Percentiles rank a stretch among this genome's conserved stretches.
Evolutionary conservation across 2,888 invertebrate species (phyloP).

Genomic region (Rotaria macrura): DNA sequence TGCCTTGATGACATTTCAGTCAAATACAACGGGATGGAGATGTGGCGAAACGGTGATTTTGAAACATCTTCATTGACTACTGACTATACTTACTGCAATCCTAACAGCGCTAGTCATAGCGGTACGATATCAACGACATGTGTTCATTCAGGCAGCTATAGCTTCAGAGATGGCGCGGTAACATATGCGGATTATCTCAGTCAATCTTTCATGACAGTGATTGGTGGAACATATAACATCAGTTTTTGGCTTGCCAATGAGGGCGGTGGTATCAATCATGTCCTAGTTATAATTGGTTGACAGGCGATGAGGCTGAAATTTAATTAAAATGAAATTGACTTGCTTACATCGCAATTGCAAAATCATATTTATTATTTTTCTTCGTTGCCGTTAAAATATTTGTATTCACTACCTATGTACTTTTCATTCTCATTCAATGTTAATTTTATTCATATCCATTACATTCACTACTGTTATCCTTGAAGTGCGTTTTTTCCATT

Average conservation of each 20-base stretch:
- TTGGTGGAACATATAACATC: background rate
- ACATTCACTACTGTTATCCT: too few species aligned
- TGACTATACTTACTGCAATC: background rate
- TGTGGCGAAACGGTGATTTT: background rate
- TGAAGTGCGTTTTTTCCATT: too few species aligned
- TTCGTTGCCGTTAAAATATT: too few species aligned
- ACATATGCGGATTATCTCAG: background rate
- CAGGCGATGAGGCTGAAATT: too few species aligned
- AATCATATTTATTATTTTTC: too few species aligned
- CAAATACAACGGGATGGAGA: background rate
- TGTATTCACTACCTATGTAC: too few species aligned
- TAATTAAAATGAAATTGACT: too few species aligned
- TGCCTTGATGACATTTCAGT: background rate
- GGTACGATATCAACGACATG: background rate
- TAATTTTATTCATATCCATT: too few species aligned
- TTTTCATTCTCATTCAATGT: too few species aligned
- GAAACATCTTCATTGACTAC: background rate
- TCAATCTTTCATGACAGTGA: background rate
- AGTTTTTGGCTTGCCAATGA: background rate
- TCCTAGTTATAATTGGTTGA: too few species aligned
- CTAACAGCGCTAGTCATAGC: background rate
- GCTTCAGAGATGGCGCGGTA: background rate
- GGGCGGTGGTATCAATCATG: background rate
- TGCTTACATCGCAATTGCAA: too few species aligned
- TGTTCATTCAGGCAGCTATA: background rate